Conservation (phyloP, 2,888 invertebrate genomes). For the Norana najaformis region DNA sequence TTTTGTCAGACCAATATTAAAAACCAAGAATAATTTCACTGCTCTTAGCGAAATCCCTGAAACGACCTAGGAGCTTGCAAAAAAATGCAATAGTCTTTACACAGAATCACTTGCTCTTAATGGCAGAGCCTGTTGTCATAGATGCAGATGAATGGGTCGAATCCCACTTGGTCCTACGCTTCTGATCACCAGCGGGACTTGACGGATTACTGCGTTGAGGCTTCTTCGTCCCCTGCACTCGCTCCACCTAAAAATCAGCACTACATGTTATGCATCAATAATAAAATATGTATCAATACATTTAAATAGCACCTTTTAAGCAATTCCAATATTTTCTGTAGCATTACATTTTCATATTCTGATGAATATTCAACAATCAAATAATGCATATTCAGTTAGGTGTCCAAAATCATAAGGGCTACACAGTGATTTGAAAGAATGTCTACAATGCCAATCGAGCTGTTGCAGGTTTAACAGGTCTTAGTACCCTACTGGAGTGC, state of each 20-base stretch:
- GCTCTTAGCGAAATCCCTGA: neutral
- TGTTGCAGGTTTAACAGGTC: too few relatives aligned
- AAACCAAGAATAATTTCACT: neutral
- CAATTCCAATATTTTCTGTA: neutral
- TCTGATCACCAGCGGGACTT: constrained; percentile 17
- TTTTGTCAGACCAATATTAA: neutral
- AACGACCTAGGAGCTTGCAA: neutral
- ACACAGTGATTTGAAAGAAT: too few relatives aligned
- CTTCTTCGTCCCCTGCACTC: constrained; percentile 41
- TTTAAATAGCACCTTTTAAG: neutral
- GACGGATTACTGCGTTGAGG: neutral
- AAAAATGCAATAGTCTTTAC: neutral
- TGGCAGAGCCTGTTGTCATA: neutral
- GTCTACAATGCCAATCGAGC: too few relatives aligned
- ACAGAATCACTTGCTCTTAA: neutral
- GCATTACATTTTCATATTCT: neutral
- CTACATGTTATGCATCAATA: neutral
- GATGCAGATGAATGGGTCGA: neutral
- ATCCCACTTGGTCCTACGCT: constrained; percentile 25
- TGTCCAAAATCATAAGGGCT: neutral
- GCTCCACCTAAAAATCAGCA: constrained; percentile 38
- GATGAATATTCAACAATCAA: neutral
- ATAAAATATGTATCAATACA: neutral
- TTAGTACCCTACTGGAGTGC: too few relatives aligned
- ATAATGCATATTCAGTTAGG: neutral